Conservation (phyloP, 2,797 vertebrate species). For the Eulemur albifrons region DNA sequence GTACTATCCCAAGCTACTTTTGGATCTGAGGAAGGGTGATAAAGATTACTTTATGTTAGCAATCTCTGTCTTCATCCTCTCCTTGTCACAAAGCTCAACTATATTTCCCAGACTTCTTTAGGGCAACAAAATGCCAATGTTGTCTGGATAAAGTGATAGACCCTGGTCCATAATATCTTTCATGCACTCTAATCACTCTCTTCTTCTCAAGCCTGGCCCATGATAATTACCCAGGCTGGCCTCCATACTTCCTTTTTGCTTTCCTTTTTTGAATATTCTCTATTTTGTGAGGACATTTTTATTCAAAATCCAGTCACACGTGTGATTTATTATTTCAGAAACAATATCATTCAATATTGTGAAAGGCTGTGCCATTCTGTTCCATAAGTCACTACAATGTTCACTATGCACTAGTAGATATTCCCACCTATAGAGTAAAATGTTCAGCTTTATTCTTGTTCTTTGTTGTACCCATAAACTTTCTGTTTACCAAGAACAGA, state of each 20-base stretch:
- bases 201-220: neutral
- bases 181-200: fast-evolving
- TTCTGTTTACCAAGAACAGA: neutral
- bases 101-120: neutral
- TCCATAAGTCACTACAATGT: neutral
- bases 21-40: neutral
- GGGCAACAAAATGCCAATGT: fast-evolving
- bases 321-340: neutral
- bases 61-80: neutral
- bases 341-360: neutral
- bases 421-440: neutral
- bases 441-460: neutral
- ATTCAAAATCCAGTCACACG: neutral
- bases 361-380: neutral
- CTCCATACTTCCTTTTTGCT: fast-evolving
- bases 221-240: neutral
- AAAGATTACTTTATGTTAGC: neutral
- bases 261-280: neutral
- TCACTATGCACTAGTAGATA: neutral
- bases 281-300: neutral
- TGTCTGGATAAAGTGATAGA: neutral
- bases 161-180: neutral
- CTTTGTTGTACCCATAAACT: neutral
- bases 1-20: neutral
- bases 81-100: neutral